These are phyloP conservation scores for Elaphurus davidianus DNA, from an alignment of 2,113 vertebrate species.

Conservation along the genomic window DNA sequence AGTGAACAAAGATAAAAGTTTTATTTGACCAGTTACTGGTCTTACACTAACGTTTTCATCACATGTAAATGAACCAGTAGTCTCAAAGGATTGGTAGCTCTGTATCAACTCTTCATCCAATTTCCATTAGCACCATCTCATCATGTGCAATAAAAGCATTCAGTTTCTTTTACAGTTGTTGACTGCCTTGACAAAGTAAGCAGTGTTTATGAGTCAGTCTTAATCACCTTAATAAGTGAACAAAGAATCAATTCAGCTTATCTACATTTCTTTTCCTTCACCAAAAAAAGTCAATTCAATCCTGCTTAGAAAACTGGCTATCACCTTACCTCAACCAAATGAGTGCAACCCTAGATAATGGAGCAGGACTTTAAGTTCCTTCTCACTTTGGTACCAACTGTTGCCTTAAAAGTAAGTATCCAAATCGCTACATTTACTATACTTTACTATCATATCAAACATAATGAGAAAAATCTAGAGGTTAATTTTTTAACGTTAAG, in stretches of 20 bases:
- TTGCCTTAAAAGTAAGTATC: not conserved
- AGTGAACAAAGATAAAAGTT: conserved; percentile 10
- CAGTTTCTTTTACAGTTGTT: not conserved
- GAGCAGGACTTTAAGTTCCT: conserved; percentile 3
- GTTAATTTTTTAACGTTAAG: not conserved
- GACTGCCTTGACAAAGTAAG: conserved; percentile 14
- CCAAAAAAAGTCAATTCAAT: not conserved
- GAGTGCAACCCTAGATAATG: not conserved
- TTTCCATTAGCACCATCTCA: not conserved
- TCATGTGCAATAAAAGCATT: not conserved
- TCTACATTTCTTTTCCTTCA: not conserved
- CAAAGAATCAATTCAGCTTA: conserved; percentile 3
- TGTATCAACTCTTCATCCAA: conserved; percentile 14
- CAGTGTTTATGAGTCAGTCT: conserved; percentile 21
- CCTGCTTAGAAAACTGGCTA: conserved; percentile 8
- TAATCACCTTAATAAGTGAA: not conserved
- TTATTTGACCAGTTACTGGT: conserved; percentile 27
- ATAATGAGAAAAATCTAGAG: not conserved
- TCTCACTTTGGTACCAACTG: not conserved
- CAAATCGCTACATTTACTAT: not conserved
- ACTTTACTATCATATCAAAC: not conserved
- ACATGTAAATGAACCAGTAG: not conserved
- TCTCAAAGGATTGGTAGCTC: not conserved
- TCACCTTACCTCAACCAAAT: not conserved
- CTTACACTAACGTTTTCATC: conserved; percentile 38